Percentiles rank a stretch among this genome's conserved stretches.
Evolutionary conservation across 2,113 vertebrate species (phyloP).

Genomic region (Malurus alboscapulatus): DNA sequence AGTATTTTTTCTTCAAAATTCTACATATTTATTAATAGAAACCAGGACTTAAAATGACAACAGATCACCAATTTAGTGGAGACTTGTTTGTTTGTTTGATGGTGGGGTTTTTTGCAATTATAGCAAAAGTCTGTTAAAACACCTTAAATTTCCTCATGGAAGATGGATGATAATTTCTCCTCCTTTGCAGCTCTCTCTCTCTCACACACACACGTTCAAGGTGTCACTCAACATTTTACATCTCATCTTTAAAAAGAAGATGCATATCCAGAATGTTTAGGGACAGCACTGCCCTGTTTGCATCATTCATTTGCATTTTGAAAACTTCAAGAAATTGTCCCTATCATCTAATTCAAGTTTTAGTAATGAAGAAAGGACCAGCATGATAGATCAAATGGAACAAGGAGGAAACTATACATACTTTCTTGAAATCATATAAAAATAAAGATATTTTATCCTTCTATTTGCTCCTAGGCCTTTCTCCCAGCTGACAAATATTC

Average conservation of each 20-base stretch:
- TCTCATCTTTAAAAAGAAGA: not conserved
- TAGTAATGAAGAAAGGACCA: not conserved
- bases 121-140: not conserved
- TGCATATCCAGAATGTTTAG: not conserved
- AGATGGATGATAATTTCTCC: not conserved
- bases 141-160: not conserved
- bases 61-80: not conserved
- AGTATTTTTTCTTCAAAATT: not conserved
- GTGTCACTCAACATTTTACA: not conserved
- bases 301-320: not conserved
- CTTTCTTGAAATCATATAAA: not conserved
- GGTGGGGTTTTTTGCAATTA: not conserved
- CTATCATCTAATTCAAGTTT: not conserved
- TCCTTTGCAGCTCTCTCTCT: too few species aligned
- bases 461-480: not conserved
- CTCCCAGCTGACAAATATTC: not conserved
- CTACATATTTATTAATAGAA: not conserved
- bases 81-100: not conserved
- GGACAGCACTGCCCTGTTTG: not conserved
- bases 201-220: not conserved
- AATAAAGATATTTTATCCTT: not conserved
- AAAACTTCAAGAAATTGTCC: not conserved
- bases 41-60: not conserved
- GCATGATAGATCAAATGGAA: fast-evolving
- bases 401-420: not conserved